A percentile compares a stretch with the other conserved stretches of the same genome.
phyloP scores from a whole-genome alignment of 2,888 invertebrate species.

The Cepaea hortensis region DNA sequence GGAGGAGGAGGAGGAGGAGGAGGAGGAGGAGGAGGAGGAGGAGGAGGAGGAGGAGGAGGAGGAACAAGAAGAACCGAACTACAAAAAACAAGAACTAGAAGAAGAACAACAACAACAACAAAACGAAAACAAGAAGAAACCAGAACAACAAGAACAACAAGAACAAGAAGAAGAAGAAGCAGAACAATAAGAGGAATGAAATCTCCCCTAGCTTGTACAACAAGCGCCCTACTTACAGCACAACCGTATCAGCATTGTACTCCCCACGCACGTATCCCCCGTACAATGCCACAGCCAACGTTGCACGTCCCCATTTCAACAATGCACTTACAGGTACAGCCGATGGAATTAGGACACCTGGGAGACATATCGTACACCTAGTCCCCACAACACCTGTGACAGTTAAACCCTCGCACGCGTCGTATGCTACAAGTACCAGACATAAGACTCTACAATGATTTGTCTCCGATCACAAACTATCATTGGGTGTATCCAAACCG shows the following conservation, averaged over 20 bases:
- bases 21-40: not conserved
- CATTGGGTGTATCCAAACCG: too few relatives aligned
- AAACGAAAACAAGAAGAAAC: not conserved
- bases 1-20: not conserved
- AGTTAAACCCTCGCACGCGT: not conserved
- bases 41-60: not conserved
- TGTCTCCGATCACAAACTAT: too few relatives aligned
- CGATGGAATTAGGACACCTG: not conserved
- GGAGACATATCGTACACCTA: not conserved
- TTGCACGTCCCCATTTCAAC: too few relatives aligned
- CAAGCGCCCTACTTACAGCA: too few relatives aligned
- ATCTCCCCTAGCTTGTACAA: too few relatives aligned
- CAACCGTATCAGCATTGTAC: too few relatives aligned
- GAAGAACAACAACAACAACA: conserved; percentile 11
- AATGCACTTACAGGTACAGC: too few relatives aligned
- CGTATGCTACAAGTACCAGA: not conserved
- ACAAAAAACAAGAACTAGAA: not conserved
- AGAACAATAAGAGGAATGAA: too few relatives aligned
- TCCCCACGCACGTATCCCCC: too few relatives aligned
- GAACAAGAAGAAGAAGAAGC: too few relatives aligned
- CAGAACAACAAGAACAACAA: not conserved
- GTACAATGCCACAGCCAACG: too few relatives aligned
- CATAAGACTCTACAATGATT: too few relatives aligned
- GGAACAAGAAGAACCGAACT: not conserved
- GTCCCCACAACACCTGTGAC: not conserved